Percentiles rank a stretch among this genome's conserved stretches.
Evolutionary conservation across 2,113 vertebrate genomes (phyloP).

Genomic region (Isurus oxyrinchus): DNA sequence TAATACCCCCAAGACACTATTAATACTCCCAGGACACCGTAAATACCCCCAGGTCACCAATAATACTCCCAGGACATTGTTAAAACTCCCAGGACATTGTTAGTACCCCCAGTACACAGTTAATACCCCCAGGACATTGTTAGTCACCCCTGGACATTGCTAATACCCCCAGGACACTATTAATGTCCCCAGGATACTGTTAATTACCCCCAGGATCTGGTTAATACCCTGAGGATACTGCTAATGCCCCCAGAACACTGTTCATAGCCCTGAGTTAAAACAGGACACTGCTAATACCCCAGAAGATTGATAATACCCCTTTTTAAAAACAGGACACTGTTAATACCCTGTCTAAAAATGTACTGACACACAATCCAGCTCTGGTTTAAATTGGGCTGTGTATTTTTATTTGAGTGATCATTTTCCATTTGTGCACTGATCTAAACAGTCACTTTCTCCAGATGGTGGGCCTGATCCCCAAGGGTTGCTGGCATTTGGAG

Average conservation of each 20-base stretch:
- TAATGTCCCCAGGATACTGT: too few relatives aligned
- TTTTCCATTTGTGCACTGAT: neutral
- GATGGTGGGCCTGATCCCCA: neutral
- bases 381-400: neutral
- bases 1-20: neutral
- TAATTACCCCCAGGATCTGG: too few relatives aligned
- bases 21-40: neutral
- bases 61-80: neutral
- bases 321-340: neutral
- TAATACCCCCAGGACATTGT: too few relatives aligned
- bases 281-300: too few relatives aligned
- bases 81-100: neutral
- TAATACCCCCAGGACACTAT: too few relatives aligned
- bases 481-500: too few relatives aligned
- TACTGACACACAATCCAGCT: neutral
- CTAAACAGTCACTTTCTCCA: neutral
- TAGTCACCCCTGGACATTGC: too few relatives aligned
- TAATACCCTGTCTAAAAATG: neutral
- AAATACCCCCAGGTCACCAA: neutral
- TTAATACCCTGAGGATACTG: too few relatives aligned
- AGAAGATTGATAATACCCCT: too few relatives aligned
- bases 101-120: neutral
- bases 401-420: neutral
- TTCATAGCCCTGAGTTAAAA: too few relatives aligned
- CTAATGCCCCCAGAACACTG: too few relatives aligned